These are phyloP conservation scores for Aphodius sticticus DNA, from an alignment of 2,888 invertebrate species.

Conservation along the genomic window DNA sequence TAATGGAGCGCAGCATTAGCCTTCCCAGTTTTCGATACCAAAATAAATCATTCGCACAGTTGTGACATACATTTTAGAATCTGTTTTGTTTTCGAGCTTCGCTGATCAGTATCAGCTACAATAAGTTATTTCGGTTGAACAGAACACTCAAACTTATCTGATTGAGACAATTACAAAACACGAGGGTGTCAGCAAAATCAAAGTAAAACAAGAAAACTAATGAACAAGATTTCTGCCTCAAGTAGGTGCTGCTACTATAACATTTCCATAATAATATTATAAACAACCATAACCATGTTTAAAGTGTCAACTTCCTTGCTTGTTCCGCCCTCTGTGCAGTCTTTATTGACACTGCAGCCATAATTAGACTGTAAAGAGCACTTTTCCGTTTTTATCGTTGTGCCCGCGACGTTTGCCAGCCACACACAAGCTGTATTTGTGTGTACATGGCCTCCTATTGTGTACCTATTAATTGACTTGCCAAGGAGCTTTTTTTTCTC, in stretches of 20 bases:
- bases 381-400: background rate
- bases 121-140: background rate
- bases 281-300: background rate
- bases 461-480: background rate
- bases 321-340: background rate
- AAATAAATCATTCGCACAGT: background rate
- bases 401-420: background rate
- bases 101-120: background rate
- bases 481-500: background rate
- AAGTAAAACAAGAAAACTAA: too few species aligned
- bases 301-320: slow-evolving; percentile 4
- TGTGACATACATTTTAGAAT: background rate
- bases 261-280: background rate
- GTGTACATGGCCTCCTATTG: background rate
- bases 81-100: background rate
- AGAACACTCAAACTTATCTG: too few species aligned
- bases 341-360: background rate
- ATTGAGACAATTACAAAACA: too few species aligned
- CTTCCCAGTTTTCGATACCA: background rate
- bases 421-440: background rate
- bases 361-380: background rate
- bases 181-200: too few species aligned
- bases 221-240: background rate
- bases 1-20: background rate
- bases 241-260: background rate